Evolutionary conservation across 2,797 vertebrate genomes (phyloP).

Genomic region (Anguilla marmorata): DNA sequence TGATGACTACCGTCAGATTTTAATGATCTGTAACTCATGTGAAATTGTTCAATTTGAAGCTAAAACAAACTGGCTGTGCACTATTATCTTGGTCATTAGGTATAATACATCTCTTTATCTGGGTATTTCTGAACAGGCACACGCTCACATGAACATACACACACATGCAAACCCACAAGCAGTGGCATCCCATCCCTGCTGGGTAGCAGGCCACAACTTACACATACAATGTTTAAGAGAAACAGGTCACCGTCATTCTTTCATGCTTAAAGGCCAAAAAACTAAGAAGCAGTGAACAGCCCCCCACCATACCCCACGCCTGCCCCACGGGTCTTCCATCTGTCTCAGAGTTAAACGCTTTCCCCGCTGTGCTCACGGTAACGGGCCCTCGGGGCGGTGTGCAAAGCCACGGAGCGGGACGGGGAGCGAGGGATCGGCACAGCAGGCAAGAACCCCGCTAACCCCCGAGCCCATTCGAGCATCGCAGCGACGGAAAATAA

Average conservation of each 20-base stretch:
- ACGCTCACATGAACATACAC: conserved; percentile 27
- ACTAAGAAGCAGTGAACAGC: not conserved
- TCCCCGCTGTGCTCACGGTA: not conserved
- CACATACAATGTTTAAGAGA: not conserved
- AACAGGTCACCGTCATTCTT: not conserved
- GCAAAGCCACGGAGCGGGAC: not conserved
- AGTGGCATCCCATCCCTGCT: not conserved
- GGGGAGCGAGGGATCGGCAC: not conserved
- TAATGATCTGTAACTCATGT: conserved; percentile 57
- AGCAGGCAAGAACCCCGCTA: not conserved
- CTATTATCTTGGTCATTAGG: conserved; percentile 29
- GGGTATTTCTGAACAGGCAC: conserved; percentile 15
- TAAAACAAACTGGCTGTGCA: conserved; percentile 50
- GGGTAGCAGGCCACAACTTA: not conserved
- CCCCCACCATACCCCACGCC: not conserved
- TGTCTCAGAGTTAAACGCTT: conserved; percentile 2
- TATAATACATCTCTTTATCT: conserved; percentile 11
- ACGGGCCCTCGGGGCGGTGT: not conserved
- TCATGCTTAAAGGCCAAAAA: not conserved
- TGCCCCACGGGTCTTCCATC: not conserved
- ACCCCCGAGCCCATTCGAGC: not conserved
- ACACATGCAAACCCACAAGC: not conserved
- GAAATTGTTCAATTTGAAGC: conserved; percentile 52
- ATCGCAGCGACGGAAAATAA: not conserved
- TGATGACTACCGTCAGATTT: conserved; percentile 52